These are phyloP conservation scores for Platanista minor DNA, from an alignment of 2,113 vertebrate genomes.

Conservation along the genomic window DNA sequence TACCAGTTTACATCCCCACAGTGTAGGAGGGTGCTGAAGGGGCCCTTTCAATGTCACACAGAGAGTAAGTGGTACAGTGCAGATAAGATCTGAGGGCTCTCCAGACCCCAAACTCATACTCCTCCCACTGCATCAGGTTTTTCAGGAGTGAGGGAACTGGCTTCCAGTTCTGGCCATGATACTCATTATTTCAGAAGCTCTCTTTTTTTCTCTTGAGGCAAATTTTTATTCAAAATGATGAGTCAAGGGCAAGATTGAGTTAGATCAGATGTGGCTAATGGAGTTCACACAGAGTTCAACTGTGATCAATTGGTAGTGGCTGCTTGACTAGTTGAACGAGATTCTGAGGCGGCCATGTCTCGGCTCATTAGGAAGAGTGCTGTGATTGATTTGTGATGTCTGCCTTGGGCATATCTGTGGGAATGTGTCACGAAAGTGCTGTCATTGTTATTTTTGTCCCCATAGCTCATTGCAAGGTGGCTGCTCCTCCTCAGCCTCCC, in stretches of 20 bases:
- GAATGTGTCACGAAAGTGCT: not conserved
- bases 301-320: not conserved
- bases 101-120: not conserved
- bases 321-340: not conserved
- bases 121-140: not conserved
- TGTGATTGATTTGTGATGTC: not conserved
- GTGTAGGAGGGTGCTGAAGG: no score
- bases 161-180: not conserved
- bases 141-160: not conserved
- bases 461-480: not conserved
- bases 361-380: not conserved
- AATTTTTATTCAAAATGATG: slow-evolving; percentile 22
- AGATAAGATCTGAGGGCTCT: not conserved
- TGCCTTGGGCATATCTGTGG: not conserved
- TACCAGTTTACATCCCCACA: no score
- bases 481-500: not conserved
- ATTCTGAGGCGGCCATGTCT: not conserved
- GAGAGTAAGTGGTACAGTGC: not conserved
- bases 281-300: not conserved
- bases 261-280: not conserved
- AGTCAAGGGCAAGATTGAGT: not conserved
- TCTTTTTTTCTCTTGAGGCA: not conserved
- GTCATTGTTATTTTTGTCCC: not conserved
- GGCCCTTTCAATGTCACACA: not conserved
- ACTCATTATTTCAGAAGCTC: not conserved